Evolutionary conservation across 2,888 invertebrate genomes (phyloP), one percentile per base, ranked within the genome.

Genomic region (Dynastes maya): DNA sequence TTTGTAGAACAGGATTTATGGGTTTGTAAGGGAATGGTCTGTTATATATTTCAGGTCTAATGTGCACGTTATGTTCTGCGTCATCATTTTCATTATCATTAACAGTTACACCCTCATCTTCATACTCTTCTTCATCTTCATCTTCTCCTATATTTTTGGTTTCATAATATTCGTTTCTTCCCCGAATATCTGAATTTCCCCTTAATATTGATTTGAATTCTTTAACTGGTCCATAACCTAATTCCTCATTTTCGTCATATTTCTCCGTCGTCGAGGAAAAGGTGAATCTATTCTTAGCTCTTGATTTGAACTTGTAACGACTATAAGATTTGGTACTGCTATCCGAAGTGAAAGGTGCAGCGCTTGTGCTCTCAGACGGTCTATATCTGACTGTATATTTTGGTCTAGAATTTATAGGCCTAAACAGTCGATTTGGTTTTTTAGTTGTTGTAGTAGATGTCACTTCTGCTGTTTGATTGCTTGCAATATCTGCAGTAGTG

Each of bases 321-420:
- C 76, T 67, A 11, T 75, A 74, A 8, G 76, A 45, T 53, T 79
- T 79, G 37, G 63, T 76, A 37, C 65, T 78, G 5, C 40, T 65
- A 45, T 63, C 75, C 11, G 51, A 53, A 27, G 63, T 68, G 8
- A 76, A 70, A n/a, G 76, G 32, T 51, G 58, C 45, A 45, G 76
- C 29, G n/a, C 74, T 79, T 40, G 74, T 65, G n/a, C 61, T 67
- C 61, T 76, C 75, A 11, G 75, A 68, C 29, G 61, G n/a, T 79
- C 67, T 78, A 45, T 75, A 65, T 70, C 45, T 75, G 5, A 72
- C 70, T 11, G 76, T 79, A 70, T 76, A 79, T 13, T 79, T 79
- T 32, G 79, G 79, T 86, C 85, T 90, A 89, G 81, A 89, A 89
- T n/a, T 89, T 89, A 80, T 80, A 1, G 87, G 87, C 78, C 85